These are phyloP conservation scores for Drosophila kanekoi DNA, from an alignment of 2,888 invertebrate genomes.

Conservation along the genomic window DNA sequence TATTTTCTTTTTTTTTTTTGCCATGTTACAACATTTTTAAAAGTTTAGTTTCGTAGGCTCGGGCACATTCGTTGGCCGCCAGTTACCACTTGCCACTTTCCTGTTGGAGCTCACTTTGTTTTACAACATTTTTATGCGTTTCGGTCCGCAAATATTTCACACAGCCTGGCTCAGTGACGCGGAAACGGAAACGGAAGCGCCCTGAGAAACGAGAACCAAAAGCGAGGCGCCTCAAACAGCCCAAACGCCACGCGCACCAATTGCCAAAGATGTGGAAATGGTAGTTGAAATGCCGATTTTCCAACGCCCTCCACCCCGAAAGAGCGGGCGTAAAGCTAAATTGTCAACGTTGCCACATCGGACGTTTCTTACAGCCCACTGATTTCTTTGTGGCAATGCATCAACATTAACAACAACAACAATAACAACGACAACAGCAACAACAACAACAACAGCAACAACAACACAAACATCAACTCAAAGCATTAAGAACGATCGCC, in stretches of 20 bases:
- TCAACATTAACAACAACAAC: conserved; percentile 53
- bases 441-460: neutral
- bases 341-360: conserved; percentile 45
- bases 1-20: conserved; percentile 9
- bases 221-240: neutral
- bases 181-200: conserved; percentile 57
- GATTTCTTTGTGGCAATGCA: conserved; percentile 67
- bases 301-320: conserved; percentile 14
- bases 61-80: conserved; percentile 1
- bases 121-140: conserved; percentile 65
- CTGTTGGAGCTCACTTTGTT: conserved; percentile 44
- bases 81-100: conserved; percentile 8
- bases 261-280: conserved; percentile 8
- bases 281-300: conserved; percentile 26
- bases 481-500: conserved; percentile 1
- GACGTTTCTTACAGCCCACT: conserved; percentile 58
- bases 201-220: conserved; percentile 10
- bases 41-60: conserved; percentile 26
- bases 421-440: conserved; percentile 1
- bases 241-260: conserved; percentile 7
- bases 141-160: conserved; percentile 54
- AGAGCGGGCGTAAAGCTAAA: conserved; percentile 14
- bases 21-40: conserved; percentile 3
- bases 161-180: conserved; percentile 54
- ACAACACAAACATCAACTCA: conserved; percentile 4